Percentiles rank a stretch among this genome's conserved stretches.
phyloP scores from a whole-genome alignment of 2,797 vertebrate genomes.

The Falco berigora region DNA sequence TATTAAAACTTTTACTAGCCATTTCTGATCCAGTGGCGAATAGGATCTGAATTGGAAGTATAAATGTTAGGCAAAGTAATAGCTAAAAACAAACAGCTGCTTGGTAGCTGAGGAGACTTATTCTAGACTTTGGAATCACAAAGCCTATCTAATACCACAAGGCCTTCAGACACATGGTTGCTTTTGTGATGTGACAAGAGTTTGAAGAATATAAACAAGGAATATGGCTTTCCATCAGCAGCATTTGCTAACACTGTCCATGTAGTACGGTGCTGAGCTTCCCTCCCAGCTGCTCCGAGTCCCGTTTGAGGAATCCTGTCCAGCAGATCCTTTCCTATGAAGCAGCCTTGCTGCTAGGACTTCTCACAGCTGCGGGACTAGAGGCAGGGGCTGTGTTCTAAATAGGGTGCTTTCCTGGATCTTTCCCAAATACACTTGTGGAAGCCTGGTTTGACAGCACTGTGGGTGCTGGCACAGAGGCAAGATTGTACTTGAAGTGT shows the following conservation, averaged over 20 bases:
- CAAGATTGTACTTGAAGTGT: background rate
- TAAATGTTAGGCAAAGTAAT: background rate
- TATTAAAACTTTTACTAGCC: background rate
- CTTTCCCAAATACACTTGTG: background rate
- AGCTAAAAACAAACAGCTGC: background rate
- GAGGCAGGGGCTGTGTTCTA: background rate
- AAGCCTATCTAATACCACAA: background rate
- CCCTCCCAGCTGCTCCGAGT: background rate
- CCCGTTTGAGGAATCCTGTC: background rate
- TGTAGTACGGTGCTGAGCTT: background rate
- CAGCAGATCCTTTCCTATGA: background rate
- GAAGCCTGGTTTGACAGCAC: slow-evolving; percentile 1
- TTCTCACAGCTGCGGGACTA: background rate
- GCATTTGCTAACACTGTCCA: background rate
- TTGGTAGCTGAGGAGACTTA: background rate
- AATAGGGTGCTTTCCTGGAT: background rate
- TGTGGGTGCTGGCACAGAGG: slow-evolving; percentile 8
- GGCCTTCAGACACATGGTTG: background rate
- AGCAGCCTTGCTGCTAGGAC: background rate
- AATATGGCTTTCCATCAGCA: background rate
- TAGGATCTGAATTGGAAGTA: background rate
- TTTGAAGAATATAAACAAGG: background rate
- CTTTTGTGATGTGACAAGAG: background rate
- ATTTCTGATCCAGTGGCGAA: background rate
- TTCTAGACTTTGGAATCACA: background rate